These are phyloP conservation scores for Hirudinaria manillensis DNA, from an alignment of 2,888 invertebrate species.

Conservation along the genomic window DNA sequence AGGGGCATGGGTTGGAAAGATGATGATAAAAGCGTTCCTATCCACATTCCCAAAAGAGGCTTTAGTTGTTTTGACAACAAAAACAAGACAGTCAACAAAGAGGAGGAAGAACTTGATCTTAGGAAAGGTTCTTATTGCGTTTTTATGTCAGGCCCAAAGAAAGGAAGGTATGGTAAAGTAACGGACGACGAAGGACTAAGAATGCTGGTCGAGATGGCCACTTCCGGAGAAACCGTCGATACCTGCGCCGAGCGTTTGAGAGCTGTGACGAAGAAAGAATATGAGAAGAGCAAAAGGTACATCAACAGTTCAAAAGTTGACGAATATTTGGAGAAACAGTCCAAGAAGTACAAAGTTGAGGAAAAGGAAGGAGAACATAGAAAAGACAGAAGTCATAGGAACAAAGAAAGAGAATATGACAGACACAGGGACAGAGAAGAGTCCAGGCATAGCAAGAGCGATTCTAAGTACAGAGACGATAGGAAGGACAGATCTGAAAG, in stretches of 20 bases:
- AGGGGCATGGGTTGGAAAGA: constrained; percentile 27
- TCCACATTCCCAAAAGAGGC: constrained; percentile 10
- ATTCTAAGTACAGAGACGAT: neutral
- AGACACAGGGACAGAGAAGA: neutral
- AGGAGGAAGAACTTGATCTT: constrained; percentile 67
- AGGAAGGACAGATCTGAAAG: neutral
- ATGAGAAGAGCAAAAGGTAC: constrained; percentile 73
- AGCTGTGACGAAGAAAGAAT: constrained; percentile 74
- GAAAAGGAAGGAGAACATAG: constrained; percentile 6
- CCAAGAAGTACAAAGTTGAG: neutral
- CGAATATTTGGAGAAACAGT: neutral
- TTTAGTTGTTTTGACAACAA: constrained; percentile 33
- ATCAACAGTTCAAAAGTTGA: constrained; percentile 52
- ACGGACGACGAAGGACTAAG: constrained; percentile 52
- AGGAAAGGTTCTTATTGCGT: constrained; percentile 71
- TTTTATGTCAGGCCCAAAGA: constrained; percentile 70
- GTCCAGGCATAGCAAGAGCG: neutral
- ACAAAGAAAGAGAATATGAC: neutral
- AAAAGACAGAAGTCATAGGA: neutral
- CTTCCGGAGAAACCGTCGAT: constrained; percentile 46
- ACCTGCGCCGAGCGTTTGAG: constrained; percentile 70
- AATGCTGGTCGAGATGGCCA: constrained; percentile 47
- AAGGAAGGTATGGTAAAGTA: constrained; percentile 69
- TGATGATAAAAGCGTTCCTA: neutral
- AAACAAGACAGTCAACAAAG: constrained; percentile 47